phyloP scores from a whole-genome alignment of 2,113 vertebrate genomes.

The Mystacornis crossleyi region DNA sequence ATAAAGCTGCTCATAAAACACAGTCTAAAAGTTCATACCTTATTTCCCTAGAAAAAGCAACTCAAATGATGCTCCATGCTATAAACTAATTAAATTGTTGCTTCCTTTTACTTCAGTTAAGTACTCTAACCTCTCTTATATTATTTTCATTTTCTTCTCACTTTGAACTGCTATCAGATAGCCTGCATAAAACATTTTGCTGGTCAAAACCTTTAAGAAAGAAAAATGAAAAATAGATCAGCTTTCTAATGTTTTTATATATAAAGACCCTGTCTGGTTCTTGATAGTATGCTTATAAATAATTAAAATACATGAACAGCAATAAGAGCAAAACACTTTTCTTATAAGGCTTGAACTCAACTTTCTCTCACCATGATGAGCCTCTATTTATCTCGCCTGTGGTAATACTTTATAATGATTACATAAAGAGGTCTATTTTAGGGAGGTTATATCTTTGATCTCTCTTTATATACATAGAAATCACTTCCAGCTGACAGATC shows the following conservation, averaged over 20 bases:
- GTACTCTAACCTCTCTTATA: not conserved
- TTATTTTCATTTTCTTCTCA: not conserved
- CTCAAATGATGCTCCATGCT: not conserved
- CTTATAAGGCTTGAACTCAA: constrained; percentile 7
- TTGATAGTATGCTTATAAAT: not conserved
- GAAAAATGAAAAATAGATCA: not conserved
- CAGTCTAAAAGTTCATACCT: not conserved
- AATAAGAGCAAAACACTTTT: constrained; percentile 17
- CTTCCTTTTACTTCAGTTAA: not conserved
- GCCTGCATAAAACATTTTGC: not conserved
- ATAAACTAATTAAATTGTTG: not conserved
- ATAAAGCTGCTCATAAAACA: not conserved
- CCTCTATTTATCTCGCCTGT: constrained; percentile 1
- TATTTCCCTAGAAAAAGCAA: not conserved
- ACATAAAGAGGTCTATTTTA: constrained; percentile 22
- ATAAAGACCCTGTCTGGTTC: not conserved
- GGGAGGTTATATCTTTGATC: not conserved
- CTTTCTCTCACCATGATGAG: not conserved
- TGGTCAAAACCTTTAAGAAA: not conserved
- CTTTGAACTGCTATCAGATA: not conserved
- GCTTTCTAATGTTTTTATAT: not conserved
- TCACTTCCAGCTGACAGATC: constrained; percentile 1
- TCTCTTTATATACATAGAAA: constrained; percentile 9
- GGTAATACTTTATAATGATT: constrained; percentile 3
- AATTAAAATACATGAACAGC: not conserved